A percentile compares a stretch with the other conserved stretches of the same genome.
phyloP scores from a whole-genome alignment of 2,113 vertebrate genomes.

The Turnix velox region DNA sequence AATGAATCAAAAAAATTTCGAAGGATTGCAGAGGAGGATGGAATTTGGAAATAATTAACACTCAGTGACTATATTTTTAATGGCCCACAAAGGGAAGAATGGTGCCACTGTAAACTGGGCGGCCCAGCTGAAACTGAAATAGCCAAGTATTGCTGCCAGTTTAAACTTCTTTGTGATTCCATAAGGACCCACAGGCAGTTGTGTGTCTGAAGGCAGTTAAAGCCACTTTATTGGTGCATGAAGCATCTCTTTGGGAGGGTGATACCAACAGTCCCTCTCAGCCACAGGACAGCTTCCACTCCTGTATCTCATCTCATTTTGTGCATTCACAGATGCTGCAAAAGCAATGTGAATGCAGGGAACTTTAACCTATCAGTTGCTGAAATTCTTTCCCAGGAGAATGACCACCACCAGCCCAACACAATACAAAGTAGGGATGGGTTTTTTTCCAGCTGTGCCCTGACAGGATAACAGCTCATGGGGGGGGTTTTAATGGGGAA shows the following conservation, averaged over 20 bases:
- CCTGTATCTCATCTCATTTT: not conserved
- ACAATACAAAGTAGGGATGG: not conserved
- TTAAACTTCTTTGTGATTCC: not conserved
- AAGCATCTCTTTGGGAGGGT: fast-evolving
- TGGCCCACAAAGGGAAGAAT: not conserved
- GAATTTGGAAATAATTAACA: not conserved
- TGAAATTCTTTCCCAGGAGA: not conserved
- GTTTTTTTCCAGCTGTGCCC: not conserved
- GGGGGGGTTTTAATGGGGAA: not conserved
- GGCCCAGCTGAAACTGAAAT: not conserved
- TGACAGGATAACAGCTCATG: constrained; percentile 14
- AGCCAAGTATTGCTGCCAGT: not conserved
- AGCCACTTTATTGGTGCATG: fast-evolving
- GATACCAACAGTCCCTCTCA: not conserved
- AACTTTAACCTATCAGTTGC: not conserved
- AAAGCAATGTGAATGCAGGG: not conserved
- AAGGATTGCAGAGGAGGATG: not conserved
- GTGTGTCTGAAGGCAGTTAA: not conserved
- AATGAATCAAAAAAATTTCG: not conserved
- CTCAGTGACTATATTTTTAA: not conserved
- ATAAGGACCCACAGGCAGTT: not conserved
- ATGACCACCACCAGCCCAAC: not conserved
- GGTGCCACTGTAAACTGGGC: not conserved
- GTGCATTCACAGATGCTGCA: not conserved
- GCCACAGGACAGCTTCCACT: not conserved